Base-by-base conservation (phyloP, 2,113 vertebrate genomes). In the Cyanoderma ruficeps region DNA sequence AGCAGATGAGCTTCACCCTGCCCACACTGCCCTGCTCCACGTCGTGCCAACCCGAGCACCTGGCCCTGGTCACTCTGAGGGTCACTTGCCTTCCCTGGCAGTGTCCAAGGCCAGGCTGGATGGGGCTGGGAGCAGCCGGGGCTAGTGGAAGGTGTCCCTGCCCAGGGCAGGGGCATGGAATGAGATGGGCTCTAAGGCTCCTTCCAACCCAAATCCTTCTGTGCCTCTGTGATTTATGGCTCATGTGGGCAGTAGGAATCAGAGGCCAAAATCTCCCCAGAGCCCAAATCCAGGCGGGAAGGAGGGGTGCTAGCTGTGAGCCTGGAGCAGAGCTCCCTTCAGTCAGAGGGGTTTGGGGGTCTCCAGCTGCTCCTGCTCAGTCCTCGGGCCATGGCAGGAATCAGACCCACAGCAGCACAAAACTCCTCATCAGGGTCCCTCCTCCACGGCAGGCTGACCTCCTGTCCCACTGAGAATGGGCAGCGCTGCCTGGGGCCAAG, bases 111-210 rank as follows among this genome's bases (percentile, higher is more conserved):
- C 77, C 77, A 44, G 37, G 52, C 1, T 67, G 77, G 59, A 33
- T 1, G 0, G 15, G 68, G 52, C 44, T 52, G 11, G 44, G 52
- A 16, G 28, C 44, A 52, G 0, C 23, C 68, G 46, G 37, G 59
- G 27, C 1, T 3, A 5, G 35, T 33, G 52, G 27, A 5, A 27
- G 15, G 22, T 65, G 59, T 59, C 44, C 33, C 44, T 65, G 68
- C 37, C 83, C 27, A 0, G 3, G 35, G 57, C 76, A 72, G 25
- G 30, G n/a, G 7, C 2, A 37, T 56, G 30, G 49, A 0, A 22
- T 13, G 13, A 31, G 37, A 9, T 33, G 31, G 31, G 21, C 42
- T 49, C 11, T 28, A 8, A 50, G 33, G 53, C 3, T 7, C 39
- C 19, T 46, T 67, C 37, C 52, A 67, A 2, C 33, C n/a, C 46